Evolutionary conservation across 2,888 invertebrate genomes (phyloP), one percentile per base, ranked within the genome.

Genomic region (Axea sp.): DNA sequence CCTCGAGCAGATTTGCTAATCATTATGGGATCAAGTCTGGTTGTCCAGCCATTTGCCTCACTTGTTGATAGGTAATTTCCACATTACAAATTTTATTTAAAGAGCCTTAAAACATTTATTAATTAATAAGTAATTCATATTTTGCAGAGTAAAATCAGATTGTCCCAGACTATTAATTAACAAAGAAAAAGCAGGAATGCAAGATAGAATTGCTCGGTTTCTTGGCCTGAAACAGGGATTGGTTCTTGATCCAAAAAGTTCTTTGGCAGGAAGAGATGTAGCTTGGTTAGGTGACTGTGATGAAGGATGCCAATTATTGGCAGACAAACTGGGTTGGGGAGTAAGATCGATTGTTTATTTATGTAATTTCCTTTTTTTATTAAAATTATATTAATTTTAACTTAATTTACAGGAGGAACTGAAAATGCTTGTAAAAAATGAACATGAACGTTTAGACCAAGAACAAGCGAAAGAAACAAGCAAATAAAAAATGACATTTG

Each of bases 31-130:
- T 97, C 98, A 0, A 98, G 97, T 0, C 89, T 98, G 67, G 94
- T 93, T 78, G 98, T 99, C 0, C 96, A 97, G 81, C 98, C 98
- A 0, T 98, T 98, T 88, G 97, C 97, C 0, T 95, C 95, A 0
- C 90, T 98, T 2, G 90, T 96, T 75, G 93, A 95, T 82, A 92
- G 92, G 94, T 94, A 88, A 88, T 88, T n/a, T n/a, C n/a, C n/a
- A n/a, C 83, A 47, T 53, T 2, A 31, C 6, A 28, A 2, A 28
- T 26, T 12, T 28, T 6, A 33, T 6, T 33, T n/a, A n/a, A n/a
- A n/a, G n/a, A n/a, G n/a, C n/a, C n/a, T n/a, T n/a, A n/a, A n/a
- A n/a, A n/a, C n/a, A n/a, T n/a, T n/a, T n/a, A n/a, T n/a, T n/a
- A n/a, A n/a, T n/a, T n/a, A n/a, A 19, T 19, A 19, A 19, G 3